Conservation (phyloP, 2,797 vertebrate species). For the Etheostoma nigrum region DNA sequence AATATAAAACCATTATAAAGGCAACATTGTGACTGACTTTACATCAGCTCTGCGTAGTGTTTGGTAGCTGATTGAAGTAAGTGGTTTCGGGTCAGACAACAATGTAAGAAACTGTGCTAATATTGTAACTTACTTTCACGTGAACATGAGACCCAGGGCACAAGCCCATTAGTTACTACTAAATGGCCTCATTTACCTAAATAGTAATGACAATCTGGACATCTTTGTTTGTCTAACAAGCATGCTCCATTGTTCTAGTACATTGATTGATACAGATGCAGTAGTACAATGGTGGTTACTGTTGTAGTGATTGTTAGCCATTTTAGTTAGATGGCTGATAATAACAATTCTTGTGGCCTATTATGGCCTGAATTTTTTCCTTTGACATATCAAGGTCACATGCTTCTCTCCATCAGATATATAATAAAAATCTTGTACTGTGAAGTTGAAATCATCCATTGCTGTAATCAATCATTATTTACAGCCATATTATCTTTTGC, state of each 20-base stretch:
- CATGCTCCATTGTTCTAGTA: neutral
- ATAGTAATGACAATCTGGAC: neutral
- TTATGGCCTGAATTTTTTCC: conserved; percentile 31
- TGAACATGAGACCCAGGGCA: too few relatives aligned
- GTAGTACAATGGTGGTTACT: neutral
- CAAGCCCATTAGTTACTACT: too few relatives aligned
- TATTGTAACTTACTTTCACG: neutral
- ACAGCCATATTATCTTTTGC: conserved; percentile 54
- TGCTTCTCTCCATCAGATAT: neutral
- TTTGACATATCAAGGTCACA: conserved; percentile 30
- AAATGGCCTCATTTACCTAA: neutral
- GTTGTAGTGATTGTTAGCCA: too few relatives aligned
- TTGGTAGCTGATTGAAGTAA: neutral
- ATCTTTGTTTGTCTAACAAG: neutral
- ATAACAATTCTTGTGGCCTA: neutral
- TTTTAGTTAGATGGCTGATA: neutral
- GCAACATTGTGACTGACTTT: neutral
- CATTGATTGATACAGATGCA: neutral
- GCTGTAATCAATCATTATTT: conserved; percentile 58
- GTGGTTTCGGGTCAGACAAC: neutral
- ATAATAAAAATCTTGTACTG: neutral
- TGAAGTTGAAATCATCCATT: conserved; percentile 22
- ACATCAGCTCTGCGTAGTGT: neutral
- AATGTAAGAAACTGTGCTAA: neutral
- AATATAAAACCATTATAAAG: neutral